phyloP scores from a whole-genome alignment of 2,888 invertebrate genomes.

The Stictocephala bisonia region DNA sequence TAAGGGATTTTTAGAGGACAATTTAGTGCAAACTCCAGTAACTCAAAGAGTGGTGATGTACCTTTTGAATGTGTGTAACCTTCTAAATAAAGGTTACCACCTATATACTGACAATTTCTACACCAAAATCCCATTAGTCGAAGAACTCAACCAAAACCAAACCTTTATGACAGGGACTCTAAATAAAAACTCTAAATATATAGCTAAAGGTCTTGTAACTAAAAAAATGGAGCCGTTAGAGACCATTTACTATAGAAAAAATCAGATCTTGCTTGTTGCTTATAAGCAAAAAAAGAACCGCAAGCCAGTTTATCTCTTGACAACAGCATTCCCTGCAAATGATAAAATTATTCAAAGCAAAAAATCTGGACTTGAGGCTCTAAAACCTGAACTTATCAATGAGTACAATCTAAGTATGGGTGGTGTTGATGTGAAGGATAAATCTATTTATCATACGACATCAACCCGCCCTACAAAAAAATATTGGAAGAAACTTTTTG shows the following conservation, averaged over 20 bases:
- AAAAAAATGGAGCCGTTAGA: neutral
- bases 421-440: neutral
- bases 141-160: neutral
- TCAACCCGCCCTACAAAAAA: neutral
- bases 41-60: constrained; percentile 25
- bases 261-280: neutral
- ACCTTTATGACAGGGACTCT: constrained; percentile 4
- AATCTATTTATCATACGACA: neutral
- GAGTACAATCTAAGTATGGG: neutral
- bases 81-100: constrained; percentile 17
- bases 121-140: neutral
- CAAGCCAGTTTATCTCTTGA: neutral
- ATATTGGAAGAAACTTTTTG: constrained; percentile 1
- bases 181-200: neutral
- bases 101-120: constrained; percentile 28
- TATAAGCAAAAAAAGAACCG: neutral
- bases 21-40: too few relatives aligned
- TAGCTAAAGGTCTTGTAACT: too few relatives aligned
- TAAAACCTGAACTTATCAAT: neutral
- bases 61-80: too few relatives aligned
- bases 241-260: neutral
- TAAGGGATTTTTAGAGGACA: constrained; percentile 26
- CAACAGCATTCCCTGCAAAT: neutral
- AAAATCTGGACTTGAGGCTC: neutral
- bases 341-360: neutral